Percentiles rank a stretch among this genome's conserved stretches.
These are phyloP conservation scores for Bostrychus sinensis DNA, from an alignment of 2,113 vertebrate genomes.

Conservation along the genomic window DNA sequence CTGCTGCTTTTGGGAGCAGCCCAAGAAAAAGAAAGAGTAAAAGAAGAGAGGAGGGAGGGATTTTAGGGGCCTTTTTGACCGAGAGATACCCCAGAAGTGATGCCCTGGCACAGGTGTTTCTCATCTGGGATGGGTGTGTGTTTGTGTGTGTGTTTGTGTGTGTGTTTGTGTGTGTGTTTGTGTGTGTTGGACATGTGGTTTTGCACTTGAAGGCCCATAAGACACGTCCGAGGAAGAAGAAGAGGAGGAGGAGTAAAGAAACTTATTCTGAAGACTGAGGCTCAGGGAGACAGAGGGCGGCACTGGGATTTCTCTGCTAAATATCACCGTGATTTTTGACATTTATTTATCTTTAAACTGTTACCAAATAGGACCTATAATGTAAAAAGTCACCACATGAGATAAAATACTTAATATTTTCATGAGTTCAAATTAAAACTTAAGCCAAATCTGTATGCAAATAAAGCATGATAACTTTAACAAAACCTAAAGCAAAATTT, in stretches of 20 bases:
- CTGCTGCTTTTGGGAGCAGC: slow-evolving; percentile 50
- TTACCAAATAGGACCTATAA: background rate
- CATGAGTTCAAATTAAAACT: too few relatives aligned
- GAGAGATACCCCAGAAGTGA: slow-evolving; percentile 41
- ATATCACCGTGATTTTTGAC: background rate
- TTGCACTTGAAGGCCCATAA: slow-evolving; percentile 49
- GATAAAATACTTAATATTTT: too few relatives aligned
- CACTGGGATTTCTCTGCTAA: background rate
- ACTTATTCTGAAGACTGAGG: slow-evolving; percentile 5
- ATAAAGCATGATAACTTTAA: too few relatives aligned
- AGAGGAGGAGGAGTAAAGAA: background rate
- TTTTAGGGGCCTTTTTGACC: slow-evolving; percentile 26
- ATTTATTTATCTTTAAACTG: background rate
- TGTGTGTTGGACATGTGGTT: slow-evolving; percentile 41
- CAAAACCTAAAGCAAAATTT: too few relatives aligned
- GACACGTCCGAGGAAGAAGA: slow-evolving; percentile 36
- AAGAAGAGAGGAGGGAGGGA: background rate
- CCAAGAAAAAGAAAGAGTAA: background rate
- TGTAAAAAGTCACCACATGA: too few relatives aligned
- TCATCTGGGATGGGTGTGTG: too few relatives aligned
- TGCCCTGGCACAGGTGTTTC: slow-evolving; percentile 51
- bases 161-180: too few relatives aligned
- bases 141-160: too few relatives aligned
- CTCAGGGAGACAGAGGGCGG: slow-evolving; percentile 24
- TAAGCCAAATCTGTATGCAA: too few relatives aligned